These are phyloP conservation scores for Ischnus inquisitorius DNA, from an alignment of 2,888 invertebrate species.

Conservation along the genomic window DNA sequence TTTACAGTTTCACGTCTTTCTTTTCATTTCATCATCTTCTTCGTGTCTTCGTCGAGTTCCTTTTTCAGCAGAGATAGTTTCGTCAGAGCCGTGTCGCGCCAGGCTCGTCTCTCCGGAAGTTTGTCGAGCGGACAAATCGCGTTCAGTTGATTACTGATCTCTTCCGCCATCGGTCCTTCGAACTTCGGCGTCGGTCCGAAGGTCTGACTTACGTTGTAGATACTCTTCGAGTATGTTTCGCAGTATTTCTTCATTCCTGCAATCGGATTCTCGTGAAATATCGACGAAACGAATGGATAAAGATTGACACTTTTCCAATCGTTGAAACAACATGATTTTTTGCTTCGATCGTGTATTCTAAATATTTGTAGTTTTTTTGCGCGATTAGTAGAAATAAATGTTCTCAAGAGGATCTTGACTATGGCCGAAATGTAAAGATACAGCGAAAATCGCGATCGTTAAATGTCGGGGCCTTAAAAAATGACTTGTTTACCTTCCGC, in stretches of 20 bases:
- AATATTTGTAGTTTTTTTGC: too few species aligned
- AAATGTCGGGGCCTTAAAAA: too few species aligned
- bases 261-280: slow-evolving; percentile 58
- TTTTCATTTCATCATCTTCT: slow-evolving; percentile 36
- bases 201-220: slow-evolving; percentile 89
- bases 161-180: slow-evolving; percentile 89
- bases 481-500: slow-evolving; percentile 90
- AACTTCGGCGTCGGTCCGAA: slow-evolving; percentile 92
- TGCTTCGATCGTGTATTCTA: too few species aligned
- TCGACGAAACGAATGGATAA: neutral
- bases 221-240: slow-evolving; percentile 88
- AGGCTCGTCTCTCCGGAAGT: slow-evolving; percentile 91
- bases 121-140: slow-evolving; percentile 91
- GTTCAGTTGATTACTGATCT: slow-evolving; percentile 91
- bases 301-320: neutral
- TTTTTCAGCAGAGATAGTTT: slow-evolving; percentile 93
- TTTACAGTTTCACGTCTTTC: neutral
- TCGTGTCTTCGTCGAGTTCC: slow-evolving; percentile 86
- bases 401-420: too few species aligned
- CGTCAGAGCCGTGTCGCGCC: slow-evolving; percentile 94
- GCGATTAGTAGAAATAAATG: too few species aligned
- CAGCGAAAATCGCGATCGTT: neutral
- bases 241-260: slow-evolving; percentile 88
- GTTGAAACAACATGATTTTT: neutral
- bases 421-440: too few species aligned